Evolutionary conservation across 2,113 vertebrate genomes (phyloP).

Genomic region (Pangasianodon gigas): DNA sequence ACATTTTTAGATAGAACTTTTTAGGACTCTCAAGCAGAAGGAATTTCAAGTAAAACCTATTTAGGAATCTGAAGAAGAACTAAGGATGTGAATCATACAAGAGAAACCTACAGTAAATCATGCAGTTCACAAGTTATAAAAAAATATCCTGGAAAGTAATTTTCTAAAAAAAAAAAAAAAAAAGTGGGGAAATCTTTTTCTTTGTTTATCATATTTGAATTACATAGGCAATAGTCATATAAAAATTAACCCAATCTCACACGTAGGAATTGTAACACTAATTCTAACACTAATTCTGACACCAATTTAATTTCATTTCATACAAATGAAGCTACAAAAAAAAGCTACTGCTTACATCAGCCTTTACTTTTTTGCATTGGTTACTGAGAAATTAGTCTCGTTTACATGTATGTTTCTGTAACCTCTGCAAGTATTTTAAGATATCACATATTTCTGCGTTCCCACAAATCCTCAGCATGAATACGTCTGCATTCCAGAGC

Average conservation of each 20-base stretch:
- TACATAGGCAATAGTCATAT: background rate
- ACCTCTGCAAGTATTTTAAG: background rate
- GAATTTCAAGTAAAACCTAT: background rate
- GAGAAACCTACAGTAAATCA: background rate
- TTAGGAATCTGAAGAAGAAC: background rate
- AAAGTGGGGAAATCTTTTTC: background rate
- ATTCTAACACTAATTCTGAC: background rate
- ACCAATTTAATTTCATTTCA: background rate
- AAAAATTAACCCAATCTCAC: background rate
- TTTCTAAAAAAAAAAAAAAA: background rate
- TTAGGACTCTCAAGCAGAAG: background rate
- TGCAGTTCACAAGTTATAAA: background rate
- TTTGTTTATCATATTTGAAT: background rate
- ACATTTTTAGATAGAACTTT: too few species aligned
- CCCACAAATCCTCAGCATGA: constrained; percentile 11
- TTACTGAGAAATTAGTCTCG: background rate
- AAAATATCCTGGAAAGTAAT: background rate
- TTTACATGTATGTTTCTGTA: background rate
- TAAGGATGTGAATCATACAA: background rate
- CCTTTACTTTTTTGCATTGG: background rate
- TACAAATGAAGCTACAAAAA: background rate
- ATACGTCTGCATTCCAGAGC: constrained; percentile 11
- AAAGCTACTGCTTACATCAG: background rate
- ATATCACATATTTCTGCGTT: background rate
- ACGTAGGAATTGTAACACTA: background rate